Evolutionary conservation across 2,113 vertebrate species (phyloP).

Genomic region (Entelurus aequoreus): DNA sequence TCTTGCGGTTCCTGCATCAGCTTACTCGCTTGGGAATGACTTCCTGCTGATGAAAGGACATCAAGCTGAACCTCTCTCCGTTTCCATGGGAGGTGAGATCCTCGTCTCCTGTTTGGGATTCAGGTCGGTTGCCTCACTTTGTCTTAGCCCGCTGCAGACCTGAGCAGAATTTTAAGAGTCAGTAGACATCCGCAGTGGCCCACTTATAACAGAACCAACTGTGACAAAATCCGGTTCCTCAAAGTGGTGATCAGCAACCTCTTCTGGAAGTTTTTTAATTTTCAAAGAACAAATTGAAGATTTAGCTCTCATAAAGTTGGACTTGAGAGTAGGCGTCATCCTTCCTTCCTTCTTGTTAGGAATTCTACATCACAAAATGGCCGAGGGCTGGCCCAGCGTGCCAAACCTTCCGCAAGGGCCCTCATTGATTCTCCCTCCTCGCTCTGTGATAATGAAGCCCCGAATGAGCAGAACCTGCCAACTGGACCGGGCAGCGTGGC

Average conservation of each 20-base stretch:
- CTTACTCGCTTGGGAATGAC: too few relatives aligned
- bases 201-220: conserved; percentile 8
- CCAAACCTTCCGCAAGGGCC: conserved; percentile 25
- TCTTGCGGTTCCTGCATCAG: too few relatives aligned
- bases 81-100: too few relatives aligned
- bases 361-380: conserved; percentile 29
- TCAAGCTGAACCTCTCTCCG: too few relatives aligned
- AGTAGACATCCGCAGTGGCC: conserved; percentile 22
- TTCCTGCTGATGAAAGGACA: too few relatives aligned
- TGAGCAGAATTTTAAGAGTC: conserved; percentile 48
- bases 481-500: neutral
- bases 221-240: neutral
- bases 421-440: conserved; percentile 20
- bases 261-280: too few relatives aligned
- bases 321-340: conserved; percentile 25
- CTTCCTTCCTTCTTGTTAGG: neutral
- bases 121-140: conserved; percentile 28
- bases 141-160: conserved; percentile 47
- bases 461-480: conserved; percentile 31
- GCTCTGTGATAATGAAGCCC: conserved; percentile 43
- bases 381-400: conserved; percentile 23
- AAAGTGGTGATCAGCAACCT: too few relatives aligned
- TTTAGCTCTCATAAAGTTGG: neutral
- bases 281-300: too few relatives aligned
- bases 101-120: conserved; percentile 34